These are phyloP conservation scores for Catharus minimus DNA, from an alignment of 2,113 vertebrate species.

Conservation along the genomic window DNA sequence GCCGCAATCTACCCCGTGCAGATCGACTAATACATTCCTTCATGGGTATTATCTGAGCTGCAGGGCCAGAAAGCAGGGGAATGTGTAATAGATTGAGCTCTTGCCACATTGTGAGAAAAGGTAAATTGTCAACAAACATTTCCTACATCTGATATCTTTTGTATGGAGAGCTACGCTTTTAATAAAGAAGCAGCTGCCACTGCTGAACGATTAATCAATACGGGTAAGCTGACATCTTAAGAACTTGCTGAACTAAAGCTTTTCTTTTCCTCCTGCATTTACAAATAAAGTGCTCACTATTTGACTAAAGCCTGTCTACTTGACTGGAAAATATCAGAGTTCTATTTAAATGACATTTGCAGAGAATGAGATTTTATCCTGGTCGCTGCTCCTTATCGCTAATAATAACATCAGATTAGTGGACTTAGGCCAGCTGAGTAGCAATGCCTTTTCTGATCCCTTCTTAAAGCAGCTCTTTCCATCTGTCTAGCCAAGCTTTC, in stretches of 20 bases:
- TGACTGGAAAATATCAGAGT: slow-evolving; percentile 76
- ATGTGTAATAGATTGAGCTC: not conserved
- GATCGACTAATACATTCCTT: slow-evolving; percentile 33
- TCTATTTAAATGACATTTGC: slow-evolving; percentile 81
- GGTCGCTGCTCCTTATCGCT: slow-evolving; percentile 75
- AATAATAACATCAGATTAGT: slow-evolving; percentile 84
- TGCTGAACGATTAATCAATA: slow-evolving; percentile 77
- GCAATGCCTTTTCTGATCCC: slow-evolving; percentile 74
- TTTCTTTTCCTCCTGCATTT: slow-evolving; percentile 70
- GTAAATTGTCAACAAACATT: slow-evolving; percentile 72
- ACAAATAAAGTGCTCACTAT: slow-evolving; percentile 79
- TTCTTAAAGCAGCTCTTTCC: slow-evolving; percentile 76
- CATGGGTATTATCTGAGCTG: not conserved
- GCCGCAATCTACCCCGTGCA: slow-evolving; percentile 1
- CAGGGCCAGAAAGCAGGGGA: not conserved
- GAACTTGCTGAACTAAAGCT: slow-evolving; percentile 75
- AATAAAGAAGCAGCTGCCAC: slow-evolving; percentile 77
- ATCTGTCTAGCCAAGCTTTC: slow-evolving; percentile 74
- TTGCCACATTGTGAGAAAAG: slow-evolving; percentile 41
- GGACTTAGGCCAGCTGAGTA: slow-evolving; percentile 76
- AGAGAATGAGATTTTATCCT: slow-evolving; percentile 80
- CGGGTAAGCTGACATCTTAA: slow-evolving; percentile 74
- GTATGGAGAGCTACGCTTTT: slow-evolving; percentile 65
- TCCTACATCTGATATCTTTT: slow-evolving; percentile 69
- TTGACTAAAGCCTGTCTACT: slow-evolving; percentile 77